phyloP scores from a whole-genome alignment of 2,888 invertebrate species.

The Drosophila melanosoma region DNA sequence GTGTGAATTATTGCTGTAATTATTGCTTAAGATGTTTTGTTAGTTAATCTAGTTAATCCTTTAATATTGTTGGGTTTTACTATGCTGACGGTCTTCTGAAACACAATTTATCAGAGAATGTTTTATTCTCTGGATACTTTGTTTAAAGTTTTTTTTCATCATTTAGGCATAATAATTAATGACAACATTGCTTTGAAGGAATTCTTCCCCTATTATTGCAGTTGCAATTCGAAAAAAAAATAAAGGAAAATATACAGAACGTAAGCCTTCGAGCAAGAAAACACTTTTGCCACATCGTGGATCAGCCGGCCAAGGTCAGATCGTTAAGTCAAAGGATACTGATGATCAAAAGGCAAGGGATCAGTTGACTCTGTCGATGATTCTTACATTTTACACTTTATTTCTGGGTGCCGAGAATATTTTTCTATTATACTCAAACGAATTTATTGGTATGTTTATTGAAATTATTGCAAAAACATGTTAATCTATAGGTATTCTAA shows the following conservation, averaged over 20 bases:
- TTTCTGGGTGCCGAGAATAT: constrained; percentile 36
- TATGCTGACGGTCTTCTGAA: constrained; percentile 40
- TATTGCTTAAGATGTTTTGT: background rate
- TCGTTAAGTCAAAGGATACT: constrained; percentile 83
- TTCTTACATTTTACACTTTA: constrained; percentile 10
- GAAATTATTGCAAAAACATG: constrained; percentile 72
- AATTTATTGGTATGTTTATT: constrained; percentile 66
- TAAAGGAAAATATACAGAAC: constrained; percentile 51
- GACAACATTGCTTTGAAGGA: constrained; percentile 2
- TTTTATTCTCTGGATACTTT: constrained; percentile 45
- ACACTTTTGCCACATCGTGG: constrained; percentile 79
- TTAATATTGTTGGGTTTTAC: background rate
- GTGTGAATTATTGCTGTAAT: background rate
- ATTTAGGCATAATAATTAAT: constrained; percentile 55
- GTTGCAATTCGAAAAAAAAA: constrained; percentile 57
- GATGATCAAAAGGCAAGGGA: constrained; percentile 23
- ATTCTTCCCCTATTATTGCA: constrained; percentile 50
- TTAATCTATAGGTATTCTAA: constrained; percentile 29
- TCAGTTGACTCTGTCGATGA: constrained; percentile 53
- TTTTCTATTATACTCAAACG: constrained; percentile 45
- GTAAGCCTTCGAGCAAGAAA: constrained; percentile 67
- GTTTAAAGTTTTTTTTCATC: constrained; percentile 77
- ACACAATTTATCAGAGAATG: constrained; percentile 11
- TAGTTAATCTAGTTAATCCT: background rate
- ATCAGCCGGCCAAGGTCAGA: constrained; percentile 74